Conservation (phyloP, 2,113 vertebrate species). For the Calypte anna region DNA sequence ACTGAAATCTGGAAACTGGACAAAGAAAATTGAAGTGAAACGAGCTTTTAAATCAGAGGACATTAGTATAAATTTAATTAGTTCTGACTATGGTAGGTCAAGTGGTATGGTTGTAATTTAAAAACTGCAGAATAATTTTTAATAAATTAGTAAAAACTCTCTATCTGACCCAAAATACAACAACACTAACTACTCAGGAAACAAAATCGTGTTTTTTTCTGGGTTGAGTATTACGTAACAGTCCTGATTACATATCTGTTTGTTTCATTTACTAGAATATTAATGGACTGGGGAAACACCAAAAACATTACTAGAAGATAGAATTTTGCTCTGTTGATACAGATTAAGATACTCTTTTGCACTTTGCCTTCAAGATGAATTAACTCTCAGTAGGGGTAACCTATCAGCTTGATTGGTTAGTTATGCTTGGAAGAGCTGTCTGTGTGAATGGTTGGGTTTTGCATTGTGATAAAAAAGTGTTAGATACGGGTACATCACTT, state of each 20-base stretch:
- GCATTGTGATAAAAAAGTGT: background rate
- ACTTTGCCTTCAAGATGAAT: background rate
- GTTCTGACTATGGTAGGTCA: slow-evolving; percentile 92
- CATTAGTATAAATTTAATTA: slow-evolving; percentile 91
- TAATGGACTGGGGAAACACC: background rate
- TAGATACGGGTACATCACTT: background rate
- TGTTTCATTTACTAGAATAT: background rate
- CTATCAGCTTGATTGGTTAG: background rate
- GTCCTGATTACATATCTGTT: background rate
- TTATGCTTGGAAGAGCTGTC: background rate
- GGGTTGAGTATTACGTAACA: background rate
- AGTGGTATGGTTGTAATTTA: slow-evolving; percentile 9
- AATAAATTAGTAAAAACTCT: slow-evolving; percentile 9
- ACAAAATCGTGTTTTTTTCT: background rate
- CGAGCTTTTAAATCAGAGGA: slow-evolving; percentile 85
- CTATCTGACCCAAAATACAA: background rate
- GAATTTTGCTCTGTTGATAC: background rate
- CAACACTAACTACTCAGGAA: background rate
- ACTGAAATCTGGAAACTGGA: slow-evolving; percentile 88
- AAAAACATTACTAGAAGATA: background rate
- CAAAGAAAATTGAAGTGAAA: slow-evolving; percentile 88
- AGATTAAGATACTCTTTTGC: background rate
- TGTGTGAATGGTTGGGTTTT: background rate
- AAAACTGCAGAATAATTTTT: background rate
- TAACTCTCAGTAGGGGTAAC: background rate